Base-by-base conservation (phyloP, 2,797 vertebrate species). In the Natrix natrix region DNA sequence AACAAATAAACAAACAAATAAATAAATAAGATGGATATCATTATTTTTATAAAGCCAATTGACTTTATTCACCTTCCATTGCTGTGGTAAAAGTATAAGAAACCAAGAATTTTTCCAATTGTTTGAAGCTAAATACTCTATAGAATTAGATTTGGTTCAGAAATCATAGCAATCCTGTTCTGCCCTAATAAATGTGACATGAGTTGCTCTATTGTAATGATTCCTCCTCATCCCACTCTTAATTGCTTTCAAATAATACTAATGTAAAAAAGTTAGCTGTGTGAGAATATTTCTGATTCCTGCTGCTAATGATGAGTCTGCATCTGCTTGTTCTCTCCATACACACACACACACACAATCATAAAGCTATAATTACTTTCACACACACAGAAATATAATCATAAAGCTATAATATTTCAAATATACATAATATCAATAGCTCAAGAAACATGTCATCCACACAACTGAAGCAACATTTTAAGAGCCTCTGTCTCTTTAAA, bases 191-290 rank as follows among this genome's bases (percentile, higher is more conserved):
- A 96, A 57, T 94, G 92, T 87, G 92, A 91, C 94, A 95, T 96
- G 91, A 97, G 92, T 95, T 93, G 94, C 48, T 94, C 63, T 94
- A 78, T 74, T 94, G 52, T 90, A 97, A 96, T 2, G 95, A 96
- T 96, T 94, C 95, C 87, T 93, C 55, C 93, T 89, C 92, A 94
- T 96, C 94, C 60, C 90, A 93, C 52, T 93, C 93, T 96, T 94
- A 96, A 96, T 96, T 97, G 87, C 90, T 93, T 96, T 88, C 89
- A 97, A 97, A 97, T 97, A 96, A 97, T 96, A 93, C 94, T 97
- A 97, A 92, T 74, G 96, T 93, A 94, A 97, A 97, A 92, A 63
- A 0, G 2, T 95, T 96, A 96, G 91, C 95, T 97, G 96, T 91
- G 94, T 95, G 94, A 96, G 95, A 96, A 96, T 92, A 94, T 94